Conservation (phyloP, 2,888 invertebrate species). For the Liopterus haemorrhoidalis region DNA sequence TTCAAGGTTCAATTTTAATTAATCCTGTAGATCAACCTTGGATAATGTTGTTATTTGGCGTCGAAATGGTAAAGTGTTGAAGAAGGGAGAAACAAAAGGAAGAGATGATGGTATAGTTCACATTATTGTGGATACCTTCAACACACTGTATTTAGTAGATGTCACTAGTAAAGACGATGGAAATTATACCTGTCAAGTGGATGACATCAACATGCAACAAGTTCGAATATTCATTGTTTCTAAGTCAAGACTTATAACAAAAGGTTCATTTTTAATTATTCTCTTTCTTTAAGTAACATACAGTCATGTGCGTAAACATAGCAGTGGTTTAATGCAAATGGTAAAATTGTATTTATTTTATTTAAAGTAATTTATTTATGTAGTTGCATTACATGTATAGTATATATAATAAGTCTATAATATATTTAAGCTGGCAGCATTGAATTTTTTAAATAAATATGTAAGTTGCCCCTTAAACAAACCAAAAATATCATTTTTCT, state of each 20-base stretch:
- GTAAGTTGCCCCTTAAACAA: too few species aligned
- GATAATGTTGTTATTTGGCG: slow-evolving; percentile 53
- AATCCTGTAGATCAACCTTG: slow-evolving; percentile 41
- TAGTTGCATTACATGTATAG: too few species aligned
- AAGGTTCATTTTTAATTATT: slow-evolving; percentile 46
- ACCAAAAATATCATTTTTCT: too few species aligned
- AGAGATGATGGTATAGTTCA: slow-evolving; percentile 43
- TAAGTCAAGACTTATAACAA: slow-evolving; percentile 49
- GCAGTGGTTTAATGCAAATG: too few species aligned
- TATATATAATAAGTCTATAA: too few species aligned
- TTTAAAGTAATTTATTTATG: too few species aligned
- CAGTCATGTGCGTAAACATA: too few species aligned
- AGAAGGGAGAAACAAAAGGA: slow-evolving; percentile 41
- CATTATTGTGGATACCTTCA: slow-evolving; percentile 52
- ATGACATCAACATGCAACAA: slow-evolving; percentile 53
- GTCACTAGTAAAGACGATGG: slow-evolving; percentile 61
- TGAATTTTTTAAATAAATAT: too few species aligned
- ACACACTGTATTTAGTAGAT: slow-evolving; percentile 52
- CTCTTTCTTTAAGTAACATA: too few species aligned
- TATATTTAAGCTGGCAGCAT: too few species aligned
- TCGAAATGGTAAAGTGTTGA: slow-evolving; percentile 48
- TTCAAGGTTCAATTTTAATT: too few species aligned
- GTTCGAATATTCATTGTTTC: slow-evolving; percentile 49
- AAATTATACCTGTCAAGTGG: slow-evolving; percentile 61
- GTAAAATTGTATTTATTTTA: too few species aligned